Base-by-base conservation (phyloP, 2,797 vertebrate species). In the Urophycis tenuis region DNA sequence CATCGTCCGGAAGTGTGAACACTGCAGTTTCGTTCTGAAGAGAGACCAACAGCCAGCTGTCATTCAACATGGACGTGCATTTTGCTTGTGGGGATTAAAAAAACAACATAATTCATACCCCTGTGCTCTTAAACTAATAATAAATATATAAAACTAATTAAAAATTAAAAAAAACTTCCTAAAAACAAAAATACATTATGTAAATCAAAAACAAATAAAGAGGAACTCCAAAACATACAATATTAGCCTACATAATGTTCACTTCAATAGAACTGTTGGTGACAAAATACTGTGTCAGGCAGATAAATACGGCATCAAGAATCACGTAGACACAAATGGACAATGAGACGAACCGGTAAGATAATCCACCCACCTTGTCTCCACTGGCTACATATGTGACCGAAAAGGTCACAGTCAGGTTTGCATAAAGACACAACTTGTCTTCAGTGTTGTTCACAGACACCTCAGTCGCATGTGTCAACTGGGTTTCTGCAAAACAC, bases 361-460 rank as follows among this genome's bases (percentile, higher is more conserved):
- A 34, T 32, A 1, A 33, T 75, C 72, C 45, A 81, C 90, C 76
- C 79, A 92, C 91, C 87, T 76, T 89, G 64, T 87, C 83, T 29
- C 0, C 86, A 77, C 80, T 73, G 15, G 85, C 82, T 85, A 93
- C 88, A 83, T 95, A 97, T 0, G 17, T 60, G 81, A 97, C 83
- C 1, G 92, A 90, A 88, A 97, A 94, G 82, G 85, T 93, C 88
- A 95, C 90, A 86, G 79, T 91, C 85, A 95, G 89, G 45, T 92
- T 82, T 80, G 94, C 95, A 79, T 89, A 95, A 60, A 97, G 89
- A 82, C 96, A 97, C 0, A 92, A 92, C 12, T 87, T 83, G 6
- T 86, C 89, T 9, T 88, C 75, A 8, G 81, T 79, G 86, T 94
- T 86, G 49, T 33, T 90, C 84, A 96, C 69, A 6, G 86, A 87